Conservation (phyloP, 2,888 invertebrate genomes). For the Lasioglossum leucozonium region DNA sequence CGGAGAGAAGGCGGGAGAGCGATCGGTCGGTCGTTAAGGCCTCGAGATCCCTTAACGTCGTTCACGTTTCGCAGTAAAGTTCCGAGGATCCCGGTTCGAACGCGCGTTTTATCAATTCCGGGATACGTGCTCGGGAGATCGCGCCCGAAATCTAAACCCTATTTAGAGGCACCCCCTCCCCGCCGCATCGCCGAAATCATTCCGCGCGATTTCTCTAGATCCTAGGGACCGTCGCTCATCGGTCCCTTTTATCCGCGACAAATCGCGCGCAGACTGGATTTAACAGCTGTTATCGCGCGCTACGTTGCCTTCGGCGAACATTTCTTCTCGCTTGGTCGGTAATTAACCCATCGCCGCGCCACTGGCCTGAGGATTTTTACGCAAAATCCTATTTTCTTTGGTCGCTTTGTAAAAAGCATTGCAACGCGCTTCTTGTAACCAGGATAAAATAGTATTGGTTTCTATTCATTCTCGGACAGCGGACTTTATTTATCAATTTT, state of each 20-base stretch:
- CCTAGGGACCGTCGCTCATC: not conserved
- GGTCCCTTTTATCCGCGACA: not conserved
- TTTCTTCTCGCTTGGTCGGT: not conserved
- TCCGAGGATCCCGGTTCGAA: not conserved
- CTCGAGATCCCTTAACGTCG: conserved; percentile 46
- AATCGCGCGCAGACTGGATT: not conserved
- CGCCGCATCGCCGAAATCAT: not conserved
- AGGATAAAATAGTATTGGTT: too few species aligned
- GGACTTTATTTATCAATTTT: too few species aligned
- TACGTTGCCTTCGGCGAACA: not conserved
- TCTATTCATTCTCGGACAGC: too few species aligned
- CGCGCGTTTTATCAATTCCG: conserved; percentile 30
- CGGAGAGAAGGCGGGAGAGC: conserved; percentile 10
- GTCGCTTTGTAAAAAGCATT: not conserved
- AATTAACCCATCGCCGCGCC: not conserved
- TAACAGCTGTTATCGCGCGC: not conserved
- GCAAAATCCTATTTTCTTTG: not conserved
- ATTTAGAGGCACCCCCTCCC: not conserved
- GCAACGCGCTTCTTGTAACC: not conserved
- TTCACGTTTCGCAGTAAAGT: conserved; percentile 33
- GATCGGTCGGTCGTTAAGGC: conserved; percentile 53
- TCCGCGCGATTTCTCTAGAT: not conserved
- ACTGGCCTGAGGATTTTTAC: not conserved
- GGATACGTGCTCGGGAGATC: not conserved
- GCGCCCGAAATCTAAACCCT: not conserved